Evolutionary conservation across 2,797 vertebrate genomes (phyloP).

Genomic region (Lates japonicus): DNA sequence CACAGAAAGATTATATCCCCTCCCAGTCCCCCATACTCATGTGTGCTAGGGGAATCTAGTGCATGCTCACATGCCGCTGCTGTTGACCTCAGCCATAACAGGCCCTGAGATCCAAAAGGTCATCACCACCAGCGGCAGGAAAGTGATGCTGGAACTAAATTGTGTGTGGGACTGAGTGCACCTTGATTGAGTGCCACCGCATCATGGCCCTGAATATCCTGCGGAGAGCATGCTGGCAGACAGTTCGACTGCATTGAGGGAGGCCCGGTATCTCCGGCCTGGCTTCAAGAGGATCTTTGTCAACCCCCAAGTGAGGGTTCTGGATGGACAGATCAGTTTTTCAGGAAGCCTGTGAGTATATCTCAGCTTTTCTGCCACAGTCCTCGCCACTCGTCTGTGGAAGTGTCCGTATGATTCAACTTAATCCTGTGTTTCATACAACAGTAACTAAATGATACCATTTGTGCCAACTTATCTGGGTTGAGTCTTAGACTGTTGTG

Average conservation of each 20-base stretch:
- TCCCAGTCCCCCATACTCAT: conserved; percentile 84
- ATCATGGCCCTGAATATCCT: conserved; percentile 90
- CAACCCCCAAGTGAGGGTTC: conserved; percentile 89
- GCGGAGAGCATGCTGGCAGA: conserved; percentile 78
- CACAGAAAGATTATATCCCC: conserved; percentile 80
- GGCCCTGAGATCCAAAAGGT: conserved; percentile 86
- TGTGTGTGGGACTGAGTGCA: conserved; percentile 92
- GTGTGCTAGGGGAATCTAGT: conserved; percentile 92
- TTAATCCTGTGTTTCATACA: neutral
- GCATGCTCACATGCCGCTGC: conserved; percentile 82
- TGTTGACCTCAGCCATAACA: conserved; percentile 81
- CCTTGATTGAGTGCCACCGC: conserved; percentile 90
- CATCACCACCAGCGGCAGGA: conserved; percentile 84
- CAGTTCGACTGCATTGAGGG: conserved; percentile 66
- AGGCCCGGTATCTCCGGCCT: conserved; percentile 85
- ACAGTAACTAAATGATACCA: neutral
- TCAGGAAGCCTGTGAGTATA: conserved; percentile 92
- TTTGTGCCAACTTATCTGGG: neutral
- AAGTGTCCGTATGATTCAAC: conserved; percentile 85
- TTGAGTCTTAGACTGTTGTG: neutral
- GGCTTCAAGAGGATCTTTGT: conserved; percentile 89
- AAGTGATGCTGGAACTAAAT: conserved; percentile 86
- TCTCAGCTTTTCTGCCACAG: conserved; percentile 90
- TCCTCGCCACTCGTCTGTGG: conserved; percentile 91
- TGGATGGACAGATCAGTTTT: conserved; percentile 85